These are phyloP conservation scores for Tortrix viridana DNA, from an alignment of 2,888 invertebrate genomes.

Conservation along the genomic window DNA sequence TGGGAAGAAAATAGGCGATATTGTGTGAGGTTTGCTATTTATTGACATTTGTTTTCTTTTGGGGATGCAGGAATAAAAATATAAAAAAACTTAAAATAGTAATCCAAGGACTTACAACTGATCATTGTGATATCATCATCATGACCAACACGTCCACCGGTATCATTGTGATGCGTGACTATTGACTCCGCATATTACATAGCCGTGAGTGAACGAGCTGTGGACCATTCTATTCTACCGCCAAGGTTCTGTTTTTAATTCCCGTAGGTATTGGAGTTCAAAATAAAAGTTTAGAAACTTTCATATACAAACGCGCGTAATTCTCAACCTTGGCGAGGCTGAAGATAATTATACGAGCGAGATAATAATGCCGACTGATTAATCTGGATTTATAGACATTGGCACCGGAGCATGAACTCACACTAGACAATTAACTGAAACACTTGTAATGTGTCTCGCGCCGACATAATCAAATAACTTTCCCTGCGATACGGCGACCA, in stretches of 20 bases:
- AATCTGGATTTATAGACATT: slow-evolving; percentile 73
- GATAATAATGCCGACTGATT: slow-evolving; percentile 60
- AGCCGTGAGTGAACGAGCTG: neutral
- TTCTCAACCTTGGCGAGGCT: slow-evolving; percentile 54
- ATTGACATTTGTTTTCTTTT: too few relatives aligned
- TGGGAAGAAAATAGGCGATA: too few relatives aligned
- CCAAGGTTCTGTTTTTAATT: slow-evolving; percentile 38
- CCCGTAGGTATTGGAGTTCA: slow-evolving; percentile 7
- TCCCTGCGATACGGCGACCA: slow-evolving; percentile 45
- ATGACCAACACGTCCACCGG: too few relatives aligned
- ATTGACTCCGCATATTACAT: too few relatives aligned
- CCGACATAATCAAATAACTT: slow-evolving; percentile 69
- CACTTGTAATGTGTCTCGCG: slow-evolving; percentile 69
- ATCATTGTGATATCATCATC: too few relatives aligned
- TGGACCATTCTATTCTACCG: slow-evolving; percentile 15
- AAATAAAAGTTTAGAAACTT: slow-evolving; percentile 31
- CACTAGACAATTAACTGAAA: slow-evolving; percentile 63
- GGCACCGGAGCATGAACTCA: slow-evolving; percentile 64
- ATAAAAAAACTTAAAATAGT: too few relatives aligned
- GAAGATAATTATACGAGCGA: slow-evolving; percentile 49
- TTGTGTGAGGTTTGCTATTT: too few relatives aligned
- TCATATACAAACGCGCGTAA: slow-evolving; percentile 30
- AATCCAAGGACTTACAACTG: too few relatives aligned
- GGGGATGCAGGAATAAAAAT: too few relatives aligned
- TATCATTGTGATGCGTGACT: too few relatives aligned